Evolutionary conservation across 2,797 vertebrate genomes (phyloP), one percentile per base, ranked within the genome.

Genomic region (Etheostoma perlongum): DNA sequence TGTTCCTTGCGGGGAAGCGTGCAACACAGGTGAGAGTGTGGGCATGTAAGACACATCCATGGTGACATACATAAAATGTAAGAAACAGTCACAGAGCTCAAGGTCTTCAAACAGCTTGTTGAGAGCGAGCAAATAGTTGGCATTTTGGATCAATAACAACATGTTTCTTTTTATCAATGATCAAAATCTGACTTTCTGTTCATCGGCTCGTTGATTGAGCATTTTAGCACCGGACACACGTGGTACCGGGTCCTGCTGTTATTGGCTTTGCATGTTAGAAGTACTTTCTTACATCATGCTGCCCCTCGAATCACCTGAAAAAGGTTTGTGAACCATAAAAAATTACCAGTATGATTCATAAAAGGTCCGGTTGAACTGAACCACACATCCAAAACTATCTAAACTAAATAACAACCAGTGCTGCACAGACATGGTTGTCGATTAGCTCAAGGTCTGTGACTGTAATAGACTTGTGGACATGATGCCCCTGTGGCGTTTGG

Each of bases 381-480:
- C 70, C 67, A 68, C 30, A 70, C 46, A 30, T 42, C 7, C 49
- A 30, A 68, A 58, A 68, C 36, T 4, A 27, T 55, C 52, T 60
- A 67, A 80, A 23, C 21, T 54, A 78, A 81, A 89, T 59, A 87
- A 69, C 64, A 76, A 78, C 76, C 40, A 44, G 77, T 51, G 81
- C 74, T 76, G 79, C 83, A 79, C 71, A 74, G 49, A 72, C 72
- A 72, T 42, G 61, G 74, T 69, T 85, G 81, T 94, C 92, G 87
- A 93, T 94, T 92, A 92, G 86, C 89, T 94, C 92, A 85, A 91
- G 91, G 88, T 92, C 91, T 81, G 62, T 74, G 86, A 62, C 84
- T 85, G 76, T 91, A 90, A 92, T 86, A 86, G 88, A 88, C 88
- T 88, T 71, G 78, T 84, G 87, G 89, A 90, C 86, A 81, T 53